A percentile compares a stretch with the other conserved stretches of the same genome.
Conservation (phyloP, 1,140 invertebrate species). For the Solenopsis fugax region DNA sequence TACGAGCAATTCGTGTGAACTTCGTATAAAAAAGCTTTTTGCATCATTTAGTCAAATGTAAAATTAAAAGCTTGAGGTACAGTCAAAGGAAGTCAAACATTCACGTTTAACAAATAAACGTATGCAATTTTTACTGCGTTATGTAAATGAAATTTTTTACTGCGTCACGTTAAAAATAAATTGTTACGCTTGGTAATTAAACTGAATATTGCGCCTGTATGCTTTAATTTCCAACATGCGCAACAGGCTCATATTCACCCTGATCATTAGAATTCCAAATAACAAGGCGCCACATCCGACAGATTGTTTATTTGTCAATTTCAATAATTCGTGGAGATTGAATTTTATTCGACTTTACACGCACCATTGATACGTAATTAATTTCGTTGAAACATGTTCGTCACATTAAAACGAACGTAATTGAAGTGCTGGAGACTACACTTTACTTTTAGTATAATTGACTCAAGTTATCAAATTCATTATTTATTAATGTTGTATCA, state of each 20-base stretch:
- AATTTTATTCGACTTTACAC: background rate
- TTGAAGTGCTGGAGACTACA: background rate
- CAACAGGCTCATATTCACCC: background rate
- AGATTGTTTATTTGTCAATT: slow-evolving; percentile 18
- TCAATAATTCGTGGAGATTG: slow-evolving; percentile 13
- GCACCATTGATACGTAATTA: slow-evolving; percentile 10
- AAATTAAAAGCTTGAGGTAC: background rate
- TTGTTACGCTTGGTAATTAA: background rate
- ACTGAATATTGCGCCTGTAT: background rate
- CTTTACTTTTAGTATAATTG: background rate
- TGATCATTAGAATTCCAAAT: slow-evolving; percentile 23
- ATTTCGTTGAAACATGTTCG: background rate
- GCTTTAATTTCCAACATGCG: slow-evolving; percentile 13
- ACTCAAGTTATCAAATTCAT: background rate
- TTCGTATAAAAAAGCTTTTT: background rate
- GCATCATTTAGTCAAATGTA: background rate
- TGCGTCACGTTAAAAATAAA: background rate
- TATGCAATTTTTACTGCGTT: background rate
- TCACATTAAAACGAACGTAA: slow-evolving; percentile 8
- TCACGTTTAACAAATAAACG: background rate
- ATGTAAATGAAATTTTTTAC: background rate
- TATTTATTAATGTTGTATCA: background rate
- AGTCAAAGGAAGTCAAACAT: background rate
- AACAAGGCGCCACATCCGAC: background rate
- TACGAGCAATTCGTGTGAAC: background rate